Percentiles rank a stretch among this genome's conserved stretches.
These are phyloP conservation scores for Malacoraja senta DNA, from an alignment of 2,797 vertebrate genomes.

Conservation along the genomic window DNA sequence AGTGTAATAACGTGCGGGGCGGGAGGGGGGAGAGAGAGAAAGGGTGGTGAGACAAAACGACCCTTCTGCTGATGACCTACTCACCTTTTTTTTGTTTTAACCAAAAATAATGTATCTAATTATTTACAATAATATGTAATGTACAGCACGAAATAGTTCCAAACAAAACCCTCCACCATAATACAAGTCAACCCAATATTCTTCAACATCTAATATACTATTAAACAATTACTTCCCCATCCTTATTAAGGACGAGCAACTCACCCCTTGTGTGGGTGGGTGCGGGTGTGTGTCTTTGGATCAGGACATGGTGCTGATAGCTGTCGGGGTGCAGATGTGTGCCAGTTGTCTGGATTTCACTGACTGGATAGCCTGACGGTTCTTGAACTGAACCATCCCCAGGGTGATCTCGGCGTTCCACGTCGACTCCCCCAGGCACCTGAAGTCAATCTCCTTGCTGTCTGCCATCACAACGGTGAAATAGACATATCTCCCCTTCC, in stretches of 20 bases:
- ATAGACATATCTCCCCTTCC: constrained; percentile 78
- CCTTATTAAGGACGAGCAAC: not conserved
- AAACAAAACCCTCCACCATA: too few relatives aligned
- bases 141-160: too few relatives aligned
- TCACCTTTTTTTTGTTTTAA: too few relatives aligned
- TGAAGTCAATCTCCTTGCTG: constrained; percentile 83
- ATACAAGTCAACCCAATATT: too few relatives aligned
- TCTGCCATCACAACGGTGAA: constrained; percentile 84
- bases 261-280: not conserved
- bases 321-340: not conserved
- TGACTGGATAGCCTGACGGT: constrained; percentile 76
- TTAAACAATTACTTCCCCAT: too few relatives aligned
- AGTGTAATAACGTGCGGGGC: not conserved
- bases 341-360: constrained; percentile 66
- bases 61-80: not conserved
- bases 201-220: too few relatives aligned
- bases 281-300: not conserved
- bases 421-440: constrained; percentile 75
- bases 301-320: constrained; percentile 20
- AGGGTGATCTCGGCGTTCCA: constrained; percentile 86
- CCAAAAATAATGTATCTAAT: too few relatives aligned
- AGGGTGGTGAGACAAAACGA: not conserved
- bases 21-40: too few relatives aligned
- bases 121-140: too few relatives aligned
- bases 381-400: constrained; percentile 82